Conservation (phyloP, 2,113 vertebrate genomes). For the Tragelaphus scriptus region DNA sequence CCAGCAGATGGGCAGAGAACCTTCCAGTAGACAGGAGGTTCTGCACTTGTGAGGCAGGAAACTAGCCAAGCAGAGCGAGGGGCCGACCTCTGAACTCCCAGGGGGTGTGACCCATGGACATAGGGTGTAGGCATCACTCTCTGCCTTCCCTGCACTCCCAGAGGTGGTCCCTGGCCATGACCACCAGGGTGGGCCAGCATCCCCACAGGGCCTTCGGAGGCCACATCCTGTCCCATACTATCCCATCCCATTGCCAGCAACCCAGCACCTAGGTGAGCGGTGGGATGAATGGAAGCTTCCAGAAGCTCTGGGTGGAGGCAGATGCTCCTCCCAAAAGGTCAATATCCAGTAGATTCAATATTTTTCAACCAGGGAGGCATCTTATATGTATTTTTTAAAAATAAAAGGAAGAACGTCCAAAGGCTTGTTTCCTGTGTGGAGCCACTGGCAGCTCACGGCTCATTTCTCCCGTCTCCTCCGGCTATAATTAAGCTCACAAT, state of each 20-base stretch:
- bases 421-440: background rate
- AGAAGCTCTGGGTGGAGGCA: background rate
- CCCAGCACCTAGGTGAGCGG: background rate
- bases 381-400: background rate
- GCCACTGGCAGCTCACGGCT: background rate
- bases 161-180: background rate
- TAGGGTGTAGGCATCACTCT: background rate
- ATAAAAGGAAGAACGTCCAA: fast-evolving
- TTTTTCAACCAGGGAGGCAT: background rate
- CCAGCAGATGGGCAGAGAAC: background rate
- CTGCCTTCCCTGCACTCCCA: background rate
- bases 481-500: background rate
- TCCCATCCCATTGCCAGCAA: background rate
- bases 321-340: background rate
- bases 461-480: background rate
- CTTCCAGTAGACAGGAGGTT: background rate
- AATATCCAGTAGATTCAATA: background rate
- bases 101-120: fast-evolving
- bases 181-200: fast-evolving
- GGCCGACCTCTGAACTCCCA: background rate
- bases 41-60: background rate
- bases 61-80: fast-evolving
- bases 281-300: fast-evolving
- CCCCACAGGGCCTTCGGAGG: fast-evolving
- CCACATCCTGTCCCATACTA: background rate